Percentiles rank a stretch among this genome's conserved stretches.
Evolutionary conservation across 2,888 invertebrate genomes (phyloP).

Genomic region (Scotopteryx bipunctaria): DNA sequence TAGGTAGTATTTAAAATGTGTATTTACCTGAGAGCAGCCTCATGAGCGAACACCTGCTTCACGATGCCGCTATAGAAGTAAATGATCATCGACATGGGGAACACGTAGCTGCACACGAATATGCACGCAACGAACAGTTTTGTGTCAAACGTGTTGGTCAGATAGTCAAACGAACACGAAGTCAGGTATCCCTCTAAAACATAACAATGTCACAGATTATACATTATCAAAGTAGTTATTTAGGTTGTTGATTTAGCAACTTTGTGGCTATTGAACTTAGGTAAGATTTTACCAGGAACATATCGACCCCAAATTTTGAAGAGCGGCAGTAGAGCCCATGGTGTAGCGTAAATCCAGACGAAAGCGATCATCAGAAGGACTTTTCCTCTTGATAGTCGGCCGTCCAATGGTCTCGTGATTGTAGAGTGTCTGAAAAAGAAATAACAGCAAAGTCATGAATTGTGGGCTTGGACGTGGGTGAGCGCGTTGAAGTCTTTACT

Average conservation of each 20-base stretch:
- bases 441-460: neutral
- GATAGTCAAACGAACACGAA: conserved; percentile 92
- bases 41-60: conserved; percentile 93
- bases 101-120: conserved; percentile 89
- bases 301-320: conserved; percentile 94
- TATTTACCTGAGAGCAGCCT: conserved; percentile 87
- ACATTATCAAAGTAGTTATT: too few species aligned
- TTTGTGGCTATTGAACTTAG: neutral
- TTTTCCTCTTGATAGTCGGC: conserved; percentile 91
- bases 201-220: neutral
- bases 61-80: conserved; percentile 94
- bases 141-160: conserved; percentile 90
- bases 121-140: conserved; percentile 90
- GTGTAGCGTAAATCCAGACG: conserved; percentile 90
- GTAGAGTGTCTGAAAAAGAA: conserved; percentile 76
- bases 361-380: conserved; percentile 88
- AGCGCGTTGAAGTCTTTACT: conserved; percentile 1
- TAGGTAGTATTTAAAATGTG: neutral
- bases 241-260: too few species aligned
- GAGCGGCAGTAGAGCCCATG: conserved; percentile 91
- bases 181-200: conserved; percentile 94
- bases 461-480: too few species aligned
- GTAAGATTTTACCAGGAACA: conserved; percentile 87
- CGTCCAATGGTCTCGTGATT: conserved; percentile 92
- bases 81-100: conserved; percentile 90